A percentile compares a stretch with the other conserved stretches of the same genome.
Evolutionary conservation across 1,140 invertebrate genomes (phyloP).

Genomic region (Zaprionus kolodkinae): DNA sequence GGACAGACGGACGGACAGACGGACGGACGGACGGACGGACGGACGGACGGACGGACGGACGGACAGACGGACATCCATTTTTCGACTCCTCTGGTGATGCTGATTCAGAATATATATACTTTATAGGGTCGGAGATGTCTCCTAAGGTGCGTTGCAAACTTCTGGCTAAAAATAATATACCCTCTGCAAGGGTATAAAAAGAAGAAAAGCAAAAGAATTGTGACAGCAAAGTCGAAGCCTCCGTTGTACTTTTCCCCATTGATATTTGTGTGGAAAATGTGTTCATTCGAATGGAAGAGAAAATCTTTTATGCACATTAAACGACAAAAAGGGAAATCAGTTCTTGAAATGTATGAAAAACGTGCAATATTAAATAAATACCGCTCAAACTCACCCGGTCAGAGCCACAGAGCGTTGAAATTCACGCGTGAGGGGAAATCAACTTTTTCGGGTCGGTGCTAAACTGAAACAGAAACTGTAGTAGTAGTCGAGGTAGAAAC

Average conservation of each 20-base stretch:
- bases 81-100: no score
- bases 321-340: conserved; percentile 82
- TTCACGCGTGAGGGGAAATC: conserved; percentile 69
- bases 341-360: conserved; percentile 76
- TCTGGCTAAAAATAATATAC: no score
- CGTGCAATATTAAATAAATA: conserved; percentile 81
- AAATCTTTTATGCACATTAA: conserved; percentile 83
- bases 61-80: no score
- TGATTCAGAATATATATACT: no score
- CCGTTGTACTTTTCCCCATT: conserved; percentile 53
- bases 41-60: no score
- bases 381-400: conserved; percentile 20
- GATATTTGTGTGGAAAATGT: conserved; percentile 82
- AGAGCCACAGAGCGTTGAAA: conserved; percentile 77
- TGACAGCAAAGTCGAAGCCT: conserved; percentile 60
- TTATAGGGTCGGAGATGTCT: no score
- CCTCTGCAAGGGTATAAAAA: no score
- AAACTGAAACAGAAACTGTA: conserved; percentile 21
- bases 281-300: conserved; percentile 75
- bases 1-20: no score
- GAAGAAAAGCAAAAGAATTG: conserved; percentile 58
- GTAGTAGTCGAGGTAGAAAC: conserved; percentile 13
- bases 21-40: no score
- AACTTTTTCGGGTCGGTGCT: conserved; percentile 16
- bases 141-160: no score